Conservation (phyloP, 1,140 invertebrate species). For the Zaprionus nigranus region DNA sequence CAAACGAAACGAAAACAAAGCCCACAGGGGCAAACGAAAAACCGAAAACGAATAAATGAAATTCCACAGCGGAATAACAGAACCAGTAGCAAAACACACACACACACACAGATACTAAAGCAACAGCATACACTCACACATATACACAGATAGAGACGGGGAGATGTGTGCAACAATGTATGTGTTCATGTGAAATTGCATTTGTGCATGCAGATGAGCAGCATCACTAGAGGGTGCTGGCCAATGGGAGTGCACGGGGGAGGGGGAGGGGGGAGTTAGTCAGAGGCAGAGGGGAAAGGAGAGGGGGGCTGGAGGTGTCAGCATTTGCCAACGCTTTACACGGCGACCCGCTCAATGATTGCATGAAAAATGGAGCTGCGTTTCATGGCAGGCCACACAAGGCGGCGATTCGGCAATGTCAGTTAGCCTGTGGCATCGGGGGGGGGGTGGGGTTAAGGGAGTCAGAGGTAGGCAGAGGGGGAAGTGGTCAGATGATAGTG, state of each 20-base stretch:
- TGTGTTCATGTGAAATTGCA: conserved; percentile 61
- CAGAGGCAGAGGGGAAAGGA: background rate
- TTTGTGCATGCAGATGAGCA: conserved; percentile 64
- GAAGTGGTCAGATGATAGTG: background rate
- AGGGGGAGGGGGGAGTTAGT: background rate
- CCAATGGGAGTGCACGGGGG: background rate
- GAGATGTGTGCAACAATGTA: conserved; percentile 30
- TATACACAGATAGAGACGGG: conserved; percentile 1
- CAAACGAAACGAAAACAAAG: conserved; percentile 50
- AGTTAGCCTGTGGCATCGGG: conserved; percentile 2
- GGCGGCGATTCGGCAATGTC: conserved; percentile 13
- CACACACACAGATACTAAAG: conserved; percentile 21
- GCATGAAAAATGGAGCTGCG: conserved; percentile 54
- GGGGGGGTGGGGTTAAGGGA: background rate
- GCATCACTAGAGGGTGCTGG: conserved; percentile 6
- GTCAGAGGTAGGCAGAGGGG: background rate
- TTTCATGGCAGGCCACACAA: conserved; percentile 38
- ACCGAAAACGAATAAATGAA: conserved; percentile 63
- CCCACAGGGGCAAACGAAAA: conserved; percentile 47
- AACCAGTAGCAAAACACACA: conserved; percentile 14
- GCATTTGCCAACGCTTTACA: background rate
- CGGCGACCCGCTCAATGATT: conserved; percentile 42
- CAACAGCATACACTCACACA: conserved; percentile 10
- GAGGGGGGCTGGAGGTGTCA: background rate
- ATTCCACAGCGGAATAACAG: conserved; percentile 50